phyloP scores from a whole-genome alignment of 1,140 invertebrate species.

The Coelopa frigida region DNA sequence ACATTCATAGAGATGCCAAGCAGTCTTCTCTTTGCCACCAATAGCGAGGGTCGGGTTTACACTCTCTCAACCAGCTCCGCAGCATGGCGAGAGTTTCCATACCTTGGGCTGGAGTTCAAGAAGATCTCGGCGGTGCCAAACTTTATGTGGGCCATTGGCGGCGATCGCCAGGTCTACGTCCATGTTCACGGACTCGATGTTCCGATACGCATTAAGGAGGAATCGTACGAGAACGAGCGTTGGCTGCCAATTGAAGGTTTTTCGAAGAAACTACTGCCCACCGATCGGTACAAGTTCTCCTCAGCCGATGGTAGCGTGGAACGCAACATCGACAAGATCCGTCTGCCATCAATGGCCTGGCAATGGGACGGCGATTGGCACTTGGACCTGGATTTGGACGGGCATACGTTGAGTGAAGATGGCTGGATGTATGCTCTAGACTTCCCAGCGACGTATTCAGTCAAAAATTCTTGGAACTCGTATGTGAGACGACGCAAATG shows the following conservation, averaged over 20 bases:
- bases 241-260: slow-evolving; percentile 90
- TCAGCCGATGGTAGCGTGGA: slow-evolving; percentile 72
- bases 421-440: slow-evolving; percentile 93
- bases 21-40: slow-evolving; percentile 74
- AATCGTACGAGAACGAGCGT: slow-evolving; percentile 88
- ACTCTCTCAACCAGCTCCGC: slow-evolving; percentile 67
- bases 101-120: slow-evolving; percentile 79
- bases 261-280: slow-evolving; percentile 69
- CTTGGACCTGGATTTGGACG: slow-evolving; percentile 78
- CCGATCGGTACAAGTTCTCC: slow-evolving; percentile 78
- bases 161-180: slow-evolving; percentile 85
- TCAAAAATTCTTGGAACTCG: slow-evolving; percentile 82
- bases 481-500: slow-evolving; percentile 84
- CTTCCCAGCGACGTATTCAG: slow-evolving; percentile 77
- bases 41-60: slow-evolving; percentile 80
- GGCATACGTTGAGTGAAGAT: slow-evolving; percentile 78
- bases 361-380: slow-evolving; percentile 92
- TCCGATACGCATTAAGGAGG: slow-evolving; percentile 81
- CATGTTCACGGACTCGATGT: slow-evolving; percentile 82
- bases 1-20: slow-evolving; percentile 60
- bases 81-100: slow-evolving; percentile 77
- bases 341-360: slow-evolving; percentile 85
- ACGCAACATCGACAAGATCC: slow-evolving; percentile 69
- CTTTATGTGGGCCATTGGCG: slow-evolving; percentile 85
- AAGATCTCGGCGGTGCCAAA: slow-evolving; percentile 73